Conservation (phyloP, 2,888 invertebrate species). For the Pteria penguin region DNA sequence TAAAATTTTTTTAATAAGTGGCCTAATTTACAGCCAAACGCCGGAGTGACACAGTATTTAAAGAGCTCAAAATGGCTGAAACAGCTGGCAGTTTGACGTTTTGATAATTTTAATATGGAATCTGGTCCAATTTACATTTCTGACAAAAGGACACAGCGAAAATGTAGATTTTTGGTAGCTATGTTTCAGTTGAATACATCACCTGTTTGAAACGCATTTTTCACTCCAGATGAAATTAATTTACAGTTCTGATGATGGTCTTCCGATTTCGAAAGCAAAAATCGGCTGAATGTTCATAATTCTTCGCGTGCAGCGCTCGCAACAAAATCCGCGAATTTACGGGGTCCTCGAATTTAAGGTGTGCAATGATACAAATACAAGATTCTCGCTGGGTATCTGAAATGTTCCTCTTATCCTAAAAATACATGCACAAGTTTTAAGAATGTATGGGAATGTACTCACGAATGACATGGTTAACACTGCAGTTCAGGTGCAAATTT, state of each 20-base stretch:
- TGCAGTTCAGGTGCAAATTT: too few relatives aligned
- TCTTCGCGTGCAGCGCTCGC: not conserved
- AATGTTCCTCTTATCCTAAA: too few relatives aligned
- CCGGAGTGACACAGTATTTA: not conserved
- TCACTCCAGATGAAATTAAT: not conserved
- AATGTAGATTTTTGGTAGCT: not conserved
- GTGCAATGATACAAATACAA: not conserved
- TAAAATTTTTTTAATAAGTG: not conserved
- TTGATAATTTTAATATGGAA: not conserved
- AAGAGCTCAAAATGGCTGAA: slow-evolving; percentile 2
- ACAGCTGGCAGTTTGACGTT: not conserved
- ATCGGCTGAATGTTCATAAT: not conserved
- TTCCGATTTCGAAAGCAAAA: not conserved
- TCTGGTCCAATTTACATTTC: not conserved
- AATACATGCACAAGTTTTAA: too few relatives aligned
- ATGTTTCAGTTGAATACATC: not conserved
- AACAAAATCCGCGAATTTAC: not conserved
- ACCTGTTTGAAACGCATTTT: not conserved
- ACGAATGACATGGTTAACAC: too few relatives aligned
- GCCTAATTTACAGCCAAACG: not conserved
- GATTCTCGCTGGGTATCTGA: too few relatives aligned
- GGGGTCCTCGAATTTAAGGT: not conserved
- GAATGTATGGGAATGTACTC: too few relatives aligned
- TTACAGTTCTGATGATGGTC: not conserved
- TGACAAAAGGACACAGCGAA: not conserved